Conservation (phyloP, 2,888 invertebrate genomes). For the Conchocele bisecta region DNA sequence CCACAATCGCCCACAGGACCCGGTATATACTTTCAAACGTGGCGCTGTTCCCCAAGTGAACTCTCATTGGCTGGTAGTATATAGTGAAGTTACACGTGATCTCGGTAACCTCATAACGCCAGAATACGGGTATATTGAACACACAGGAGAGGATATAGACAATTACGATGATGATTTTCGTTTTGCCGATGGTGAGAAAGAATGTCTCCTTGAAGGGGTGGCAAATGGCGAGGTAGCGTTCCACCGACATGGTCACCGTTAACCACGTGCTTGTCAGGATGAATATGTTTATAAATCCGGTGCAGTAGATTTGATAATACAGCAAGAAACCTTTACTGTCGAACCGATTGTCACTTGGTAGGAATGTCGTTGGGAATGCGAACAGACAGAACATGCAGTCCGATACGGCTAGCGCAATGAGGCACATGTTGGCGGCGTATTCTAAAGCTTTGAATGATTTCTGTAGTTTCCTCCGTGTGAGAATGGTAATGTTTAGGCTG, state of each 20-base stretch:
- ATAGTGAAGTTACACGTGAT: conserved; percentile 46
- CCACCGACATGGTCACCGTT: conserved; percentile 89
- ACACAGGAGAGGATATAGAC: conserved; percentile 87
- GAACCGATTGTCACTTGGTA: conserved; percentile 84
- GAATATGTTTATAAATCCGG: conserved; percentile 79
- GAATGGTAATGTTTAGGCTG: conserved; percentile 89
- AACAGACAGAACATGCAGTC: conserved; percentile 86
- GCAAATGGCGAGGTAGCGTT: conserved; percentile 90
- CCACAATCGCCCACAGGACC: conserved; percentile 74
- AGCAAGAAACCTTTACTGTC: conserved; percentile 83
- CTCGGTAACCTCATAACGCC: conserved; percentile 69
- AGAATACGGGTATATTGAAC: conserved; percentile 86
- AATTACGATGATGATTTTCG: conserved; percentile 86
- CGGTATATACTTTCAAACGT: conserved; percentile 71
- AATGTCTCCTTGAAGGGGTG: conserved; percentile 88
- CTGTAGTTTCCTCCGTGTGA: conserved; percentile 85
- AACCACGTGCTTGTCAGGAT: conserved; percentile 90
- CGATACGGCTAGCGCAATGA: conserved; percentile 89
- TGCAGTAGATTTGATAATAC: conserved; percentile 73
- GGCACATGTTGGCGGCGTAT: conserved; percentile 90
- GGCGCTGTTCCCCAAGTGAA: conserved; percentile 61
- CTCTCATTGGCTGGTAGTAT: conserved; percentile 55
- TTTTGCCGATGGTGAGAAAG: conserved; percentile 85
- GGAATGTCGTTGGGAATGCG: conserved; percentile 85
- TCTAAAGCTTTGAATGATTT: conserved; percentile 87